Evolutionary conservation across 2,113 vertebrate species (phyloP).

Genomic region (Xenopus laevis): DNA sequence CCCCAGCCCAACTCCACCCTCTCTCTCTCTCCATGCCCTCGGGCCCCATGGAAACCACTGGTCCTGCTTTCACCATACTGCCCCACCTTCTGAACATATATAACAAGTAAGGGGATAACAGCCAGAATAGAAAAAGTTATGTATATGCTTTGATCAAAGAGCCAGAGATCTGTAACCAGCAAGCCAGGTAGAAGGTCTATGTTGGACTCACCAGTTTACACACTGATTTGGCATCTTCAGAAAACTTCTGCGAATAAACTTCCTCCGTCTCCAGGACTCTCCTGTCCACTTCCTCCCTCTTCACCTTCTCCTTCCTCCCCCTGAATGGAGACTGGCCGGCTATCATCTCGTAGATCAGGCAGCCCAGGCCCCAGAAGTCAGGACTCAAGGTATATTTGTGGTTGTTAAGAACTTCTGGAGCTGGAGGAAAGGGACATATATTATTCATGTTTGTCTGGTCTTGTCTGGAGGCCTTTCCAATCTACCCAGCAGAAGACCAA

Average conservation of each 20-base stretch:
- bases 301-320: slow-evolving; percentile 75
- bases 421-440: slow-evolving; percentile 50
- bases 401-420: slow-evolving; percentile 78
- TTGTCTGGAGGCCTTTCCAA: too few species aligned
- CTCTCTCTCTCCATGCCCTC: too few species aligned
- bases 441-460: too few species aligned
- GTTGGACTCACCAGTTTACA: slow-evolving; percentile 72
- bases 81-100: too few species aligned
- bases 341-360: slow-evolving; percentile 78
- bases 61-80: too few species aligned
- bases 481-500: background rate
- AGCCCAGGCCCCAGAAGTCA: slow-evolving; percentile 78
- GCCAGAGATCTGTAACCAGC: too few species aligned
- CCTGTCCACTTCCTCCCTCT: slow-evolving; percentile 74
- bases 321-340: slow-evolving; percentile 75
- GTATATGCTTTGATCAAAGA: too few species aligned
- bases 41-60: too few species aligned
- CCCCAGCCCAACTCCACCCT: too few species aligned
- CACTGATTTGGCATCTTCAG: slow-evolving; percentile 75
- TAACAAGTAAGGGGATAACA: too few species aligned
- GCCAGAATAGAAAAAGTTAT: too few species aligned
- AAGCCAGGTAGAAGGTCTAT: background rate
- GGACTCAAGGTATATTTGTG: slow-evolving; percentile 75
- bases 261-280: slow-evolving; percentile 73
- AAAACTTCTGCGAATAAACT: slow-evolving; percentile 73